Percentiles rank a stretch among this genome's conserved stretches.
Evolutionary conservation across 2,113 vertebrate species (phyloP).

Genomic region (Erythrolamprus reginae): DNA sequence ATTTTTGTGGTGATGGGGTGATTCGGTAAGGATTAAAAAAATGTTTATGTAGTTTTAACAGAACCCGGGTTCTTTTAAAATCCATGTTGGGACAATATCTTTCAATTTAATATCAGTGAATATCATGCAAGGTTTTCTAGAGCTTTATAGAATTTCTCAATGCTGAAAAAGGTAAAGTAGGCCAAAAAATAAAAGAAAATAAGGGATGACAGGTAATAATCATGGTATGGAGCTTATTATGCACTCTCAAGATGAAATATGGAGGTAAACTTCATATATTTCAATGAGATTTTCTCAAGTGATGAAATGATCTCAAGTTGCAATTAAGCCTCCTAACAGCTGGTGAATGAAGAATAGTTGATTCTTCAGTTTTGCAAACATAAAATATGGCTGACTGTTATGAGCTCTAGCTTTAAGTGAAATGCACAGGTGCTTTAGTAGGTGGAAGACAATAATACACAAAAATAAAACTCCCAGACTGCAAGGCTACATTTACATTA

Average conservation of each 20-base stretch:
- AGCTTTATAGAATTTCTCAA: neutral
- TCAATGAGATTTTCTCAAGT: neutral
- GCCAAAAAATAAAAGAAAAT: neutral
- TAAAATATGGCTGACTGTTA: neutral
- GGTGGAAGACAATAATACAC: neutral
- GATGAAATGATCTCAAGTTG: neutral
- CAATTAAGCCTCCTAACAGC: neutral
- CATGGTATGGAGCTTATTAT: neutral
- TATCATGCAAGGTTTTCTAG: neutral
- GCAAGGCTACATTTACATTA: neutral
- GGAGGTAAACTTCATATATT: neutral
- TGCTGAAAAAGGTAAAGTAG: neutral
- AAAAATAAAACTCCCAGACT: neutral
- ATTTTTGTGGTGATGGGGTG: neutral
- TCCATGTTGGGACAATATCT: neutral
- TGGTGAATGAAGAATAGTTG: neutral
- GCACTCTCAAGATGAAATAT: neutral
- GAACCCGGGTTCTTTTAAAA: neutral
- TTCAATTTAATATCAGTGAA: neutral
- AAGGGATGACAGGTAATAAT: neutral
- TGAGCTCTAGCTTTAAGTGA: neutral
- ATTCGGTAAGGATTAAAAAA: neutral
- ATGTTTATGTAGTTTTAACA: neutral
- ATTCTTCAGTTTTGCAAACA: neutral
- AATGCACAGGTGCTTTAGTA: neutral